Evolutionary conservation across 2,113 vertebrate genomes (phyloP).

Genomic region (Crotalus tigris): DNA sequence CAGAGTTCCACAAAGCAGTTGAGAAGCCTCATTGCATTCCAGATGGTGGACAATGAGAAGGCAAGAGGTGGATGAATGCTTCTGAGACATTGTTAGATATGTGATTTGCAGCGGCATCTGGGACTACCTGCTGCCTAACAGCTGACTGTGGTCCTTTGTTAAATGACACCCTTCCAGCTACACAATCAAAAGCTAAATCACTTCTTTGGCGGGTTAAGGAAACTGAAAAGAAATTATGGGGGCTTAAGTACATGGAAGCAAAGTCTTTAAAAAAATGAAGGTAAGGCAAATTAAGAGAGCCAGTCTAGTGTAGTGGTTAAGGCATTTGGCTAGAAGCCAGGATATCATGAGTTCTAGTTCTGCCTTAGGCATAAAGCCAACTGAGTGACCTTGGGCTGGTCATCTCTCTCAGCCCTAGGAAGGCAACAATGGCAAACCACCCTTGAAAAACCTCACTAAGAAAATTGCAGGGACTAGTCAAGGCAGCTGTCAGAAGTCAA

Average conservation of each 20-base stretch:
- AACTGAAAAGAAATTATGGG: slow-evolving; percentile 64
- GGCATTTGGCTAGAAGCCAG: background rate
- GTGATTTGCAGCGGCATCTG: background rate
- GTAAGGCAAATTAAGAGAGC: slow-evolving; percentile 53
- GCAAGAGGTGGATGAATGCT: background rate
- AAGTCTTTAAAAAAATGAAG: slow-evolving; percentile 63
- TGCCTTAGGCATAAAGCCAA: background rate
- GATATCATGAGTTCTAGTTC: background rate
- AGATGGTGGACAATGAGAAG: background rate
- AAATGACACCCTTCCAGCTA: slow-evolving; percentile 45
- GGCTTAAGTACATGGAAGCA: slow-evolving; percentile 60
- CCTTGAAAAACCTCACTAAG: background rate
- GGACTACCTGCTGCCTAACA: background rate
- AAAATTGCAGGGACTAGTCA: background rate
- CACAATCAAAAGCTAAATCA: slow-evolving; percentile 68
- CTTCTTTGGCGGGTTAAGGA: slow-evolving; percentile 63
- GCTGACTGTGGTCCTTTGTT: background rate
- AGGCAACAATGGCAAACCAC: background rate
- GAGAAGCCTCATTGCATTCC: background rate
- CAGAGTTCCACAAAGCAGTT: background rate
- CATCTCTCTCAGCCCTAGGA: background rate
- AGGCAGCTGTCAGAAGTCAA: background rate
- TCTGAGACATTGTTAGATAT: background rate
- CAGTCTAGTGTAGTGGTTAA: background rate
- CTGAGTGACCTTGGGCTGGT: background rate